Evolutionary conservation across 2,888 invertebrate species (phyloP), one percentile per base, ranked within the genome.

Genomic region (Drosophila pseudotalamancana): DNA sequence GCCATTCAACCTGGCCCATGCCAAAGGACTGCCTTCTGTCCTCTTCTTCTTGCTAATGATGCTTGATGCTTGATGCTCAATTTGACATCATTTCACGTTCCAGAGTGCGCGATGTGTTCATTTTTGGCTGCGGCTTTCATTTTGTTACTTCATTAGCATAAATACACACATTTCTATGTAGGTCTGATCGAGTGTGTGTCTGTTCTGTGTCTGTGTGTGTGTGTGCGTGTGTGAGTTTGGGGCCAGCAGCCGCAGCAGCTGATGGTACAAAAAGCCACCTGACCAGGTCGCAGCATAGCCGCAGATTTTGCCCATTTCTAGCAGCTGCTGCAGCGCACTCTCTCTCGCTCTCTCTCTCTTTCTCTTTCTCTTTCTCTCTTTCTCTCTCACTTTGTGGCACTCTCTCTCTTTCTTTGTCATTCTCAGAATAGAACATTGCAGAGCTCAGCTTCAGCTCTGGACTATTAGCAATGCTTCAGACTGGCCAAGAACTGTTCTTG

Each of bases 401-500:
- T 61, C 6, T 50, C 25, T 34, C 18, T 14, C 4, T 21, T 12
- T 32, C 5, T 2, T 11, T 50, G 6, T 25, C 43, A 32, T 21
- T 46, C 54, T 70, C 14, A 54, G 53, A 18, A 27, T 42, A 51
- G 45, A 54, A 31, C 29, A 23, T n/a, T 34, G 66, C 42, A 11
- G 59, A 42, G 50, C 55, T 63, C n/a, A 37, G 42, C 35, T 25
- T 12, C 12, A 25, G 49, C 62, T 61, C 54, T 51, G 46, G 46
- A 69, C 48, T 40, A 32, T 49, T 55, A 27, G 35, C 49, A 45
- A 23, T 32, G 50, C 62, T 68, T 49, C 23, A 50, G 61, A 46
- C 54, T 42, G 43, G 39, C 69, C 61, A 77, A 88, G 88, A 88
- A 88, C 71, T 61, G 74, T 88, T 86, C 49, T 49, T 11, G 37